Evolutionary conservation across 2,888 invertebrate species (phyloP).

Genomic region (Heliconius cydno): DNA sequence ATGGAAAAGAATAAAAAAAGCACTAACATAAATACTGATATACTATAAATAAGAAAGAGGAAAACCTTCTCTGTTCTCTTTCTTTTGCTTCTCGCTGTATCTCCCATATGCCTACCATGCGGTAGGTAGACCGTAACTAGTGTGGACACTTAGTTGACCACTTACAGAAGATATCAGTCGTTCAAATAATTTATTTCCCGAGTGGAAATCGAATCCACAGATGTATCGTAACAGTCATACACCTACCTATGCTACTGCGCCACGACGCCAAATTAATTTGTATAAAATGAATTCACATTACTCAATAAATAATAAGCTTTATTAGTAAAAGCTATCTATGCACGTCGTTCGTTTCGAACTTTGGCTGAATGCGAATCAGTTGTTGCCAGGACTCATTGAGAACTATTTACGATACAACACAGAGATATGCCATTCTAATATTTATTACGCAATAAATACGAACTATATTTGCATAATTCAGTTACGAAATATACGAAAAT

Average conservation of each 20-base stretch:
- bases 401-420: constrained; percentile 23
- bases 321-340: constrained; percentile 9
- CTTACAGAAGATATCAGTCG: too few species aligned
- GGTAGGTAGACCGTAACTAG: too few species aligned
- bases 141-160: too few species aligned
- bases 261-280: background rate
- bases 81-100: background rate
- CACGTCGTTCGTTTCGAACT: background rate
- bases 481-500: constrained; percentile 6
- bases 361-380: constrained; percentile 22
- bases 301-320: background rate
- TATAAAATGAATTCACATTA: background rate
- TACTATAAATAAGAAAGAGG: too few species aligned
- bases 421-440: constrained; percentile 10
- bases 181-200: background rate
- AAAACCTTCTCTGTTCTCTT: too few species aligned
- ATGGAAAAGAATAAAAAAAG: background rate
- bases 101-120: too few species aligned
- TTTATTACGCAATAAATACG: background rate
- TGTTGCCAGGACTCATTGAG: constrained; percentile 20
- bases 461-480: constrained; percentile 14
- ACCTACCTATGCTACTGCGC: background rate
- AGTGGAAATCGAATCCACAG: background rate
- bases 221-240: background rate
- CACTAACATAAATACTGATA: background rate